Percentiles rank a stretch among this genome's conserved stretches.
These are phyloP conservation scores for Ephestia elutella DNA, from an alignment of 1,140 invertebrate species.

Conservation along the genomic window DNA sequence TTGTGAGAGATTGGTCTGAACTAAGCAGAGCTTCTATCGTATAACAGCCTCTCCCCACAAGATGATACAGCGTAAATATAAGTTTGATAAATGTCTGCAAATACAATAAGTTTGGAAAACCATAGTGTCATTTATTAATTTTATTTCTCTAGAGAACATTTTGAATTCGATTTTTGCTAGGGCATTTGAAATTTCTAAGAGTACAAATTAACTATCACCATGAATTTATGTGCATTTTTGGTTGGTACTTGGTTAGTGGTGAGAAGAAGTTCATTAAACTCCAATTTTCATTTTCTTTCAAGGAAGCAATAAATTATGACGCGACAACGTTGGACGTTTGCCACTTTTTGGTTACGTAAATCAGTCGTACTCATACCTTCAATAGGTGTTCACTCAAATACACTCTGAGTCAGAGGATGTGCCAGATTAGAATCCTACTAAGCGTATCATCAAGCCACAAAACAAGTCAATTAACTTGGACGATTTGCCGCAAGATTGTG, in stretches of 20 bases:
- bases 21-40: no score
- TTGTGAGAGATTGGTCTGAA: no score
- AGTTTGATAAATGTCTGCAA: no score
- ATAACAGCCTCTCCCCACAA: no score
- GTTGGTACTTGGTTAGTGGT: no score
- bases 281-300: constrained; percentile 38
- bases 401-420: constrained; percentile 32
- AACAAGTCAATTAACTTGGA: constrained; percentile 39
- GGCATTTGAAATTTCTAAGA: no score
- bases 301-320: constrained; percentile 33
- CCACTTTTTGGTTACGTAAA: constrained; percentile 38
- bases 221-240: background rate
- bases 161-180: no score
- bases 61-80: no score
- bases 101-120: no score
- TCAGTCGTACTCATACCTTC: constrained; percentile 14
- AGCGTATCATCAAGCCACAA: constrained; percentile 28
- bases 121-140: no score
- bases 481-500: constrained; percentile 47
- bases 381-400: constrained; percentile 10
- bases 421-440: constrained; percentile 26
- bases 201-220: no score
- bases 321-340: constrained; percentile 34
- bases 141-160: no score
- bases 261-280: constrained; percentile 17